A percentile compares a stretch with the other conserved stretches of the same genome.
Evolutionary conservation across 2,797 vertebrate genomes (phyloP).

Genomic region (Miichthys miiuy): DNA sequence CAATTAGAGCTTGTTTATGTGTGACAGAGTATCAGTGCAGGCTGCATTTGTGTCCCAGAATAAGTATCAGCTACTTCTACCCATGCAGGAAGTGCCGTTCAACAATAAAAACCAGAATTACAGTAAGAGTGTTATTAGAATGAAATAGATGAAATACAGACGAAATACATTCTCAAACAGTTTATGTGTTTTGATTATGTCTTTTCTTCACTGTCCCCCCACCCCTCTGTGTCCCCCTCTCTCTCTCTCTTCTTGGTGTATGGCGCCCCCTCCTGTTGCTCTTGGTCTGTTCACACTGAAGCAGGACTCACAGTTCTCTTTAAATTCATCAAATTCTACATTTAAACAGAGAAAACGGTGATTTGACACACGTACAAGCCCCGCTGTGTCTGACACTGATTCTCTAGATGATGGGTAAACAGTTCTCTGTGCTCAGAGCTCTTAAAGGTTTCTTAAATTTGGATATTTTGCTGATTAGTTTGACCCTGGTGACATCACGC

Average conservation of each 20-base stretch:
- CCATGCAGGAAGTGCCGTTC: background rate
- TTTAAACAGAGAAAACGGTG: background rate
- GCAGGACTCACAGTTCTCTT: background rate
- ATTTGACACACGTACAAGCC: too few relatives aligned
- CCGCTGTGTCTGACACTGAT: background rate
- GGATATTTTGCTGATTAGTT: background rate
- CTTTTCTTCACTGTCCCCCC: background rate
- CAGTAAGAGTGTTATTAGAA: background rate
- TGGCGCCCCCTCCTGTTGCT: conserved; percentile 68
- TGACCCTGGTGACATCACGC: background rate
- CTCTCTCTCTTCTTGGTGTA: conserved; percentile 45
- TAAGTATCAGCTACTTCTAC: background rate
- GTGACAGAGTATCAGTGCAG: background rate
- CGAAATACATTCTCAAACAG: background rate
- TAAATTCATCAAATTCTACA: background rate
- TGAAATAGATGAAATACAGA: background rate
- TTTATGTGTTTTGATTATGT: background rate
- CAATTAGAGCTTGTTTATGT: background rate
- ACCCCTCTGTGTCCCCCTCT: background rate
- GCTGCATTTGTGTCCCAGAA: background rate
- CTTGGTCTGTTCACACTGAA: background rate
- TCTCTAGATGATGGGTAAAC: too few relatives aligned
- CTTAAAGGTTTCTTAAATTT: background rate
- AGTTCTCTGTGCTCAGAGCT: too few relatives aligned
- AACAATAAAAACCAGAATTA: too few relatives aligned